Percentiles rank a stretch among this genome's conserved stretches.
Conservation (phyloP, 2,888 invertebrate species). For the Tyria jacobaeae region DNA sequence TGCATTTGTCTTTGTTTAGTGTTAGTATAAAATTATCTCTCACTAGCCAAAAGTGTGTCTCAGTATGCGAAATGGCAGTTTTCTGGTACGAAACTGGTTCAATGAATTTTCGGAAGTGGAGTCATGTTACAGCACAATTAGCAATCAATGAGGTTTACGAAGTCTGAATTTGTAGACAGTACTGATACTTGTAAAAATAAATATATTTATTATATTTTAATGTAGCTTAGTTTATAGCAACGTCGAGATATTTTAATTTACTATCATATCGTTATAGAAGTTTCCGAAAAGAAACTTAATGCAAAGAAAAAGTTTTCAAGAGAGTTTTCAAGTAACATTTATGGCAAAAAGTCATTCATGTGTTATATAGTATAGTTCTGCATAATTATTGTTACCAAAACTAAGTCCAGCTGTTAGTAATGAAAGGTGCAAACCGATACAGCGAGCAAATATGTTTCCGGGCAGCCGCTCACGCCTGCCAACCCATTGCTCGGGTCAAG, state of each 20-base stretch:
- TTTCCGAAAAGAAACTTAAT: too few species aligned
- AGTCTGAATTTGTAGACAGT: neutral
- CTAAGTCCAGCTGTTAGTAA: constrained; percentile 46
- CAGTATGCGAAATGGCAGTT: constrained; percentile 25
- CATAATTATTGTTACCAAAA: constrained; percentile 22
- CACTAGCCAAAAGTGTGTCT: constrained; percentile 8
- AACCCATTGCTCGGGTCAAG: constrained; percentile 52
- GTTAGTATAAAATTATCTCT: neutral
- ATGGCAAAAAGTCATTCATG: too few species aligned
- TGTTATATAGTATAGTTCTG: too few species aligned
- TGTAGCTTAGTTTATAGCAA: neutral
- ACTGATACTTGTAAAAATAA: neutral
- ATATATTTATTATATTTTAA: neutral
- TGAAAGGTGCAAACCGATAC: constrained; percentile 50
- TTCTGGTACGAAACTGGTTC: constrained; percentile 45
- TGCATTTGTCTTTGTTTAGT: neutral
- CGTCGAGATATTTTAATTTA: too few species aligned
- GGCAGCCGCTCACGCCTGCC: constrained; percentile 48
- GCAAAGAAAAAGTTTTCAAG: too few species aligned
- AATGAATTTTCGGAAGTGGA: constrained; percentile 38
- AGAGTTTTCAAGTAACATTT: too few species aligned
- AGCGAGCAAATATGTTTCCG: constrained; percentile 46
- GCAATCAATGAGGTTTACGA: constrained; percentile 13
- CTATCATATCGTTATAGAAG: too few species aligned
- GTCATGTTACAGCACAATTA: constrained; percentile 18